Percentiles rank a stretch among this genome's conserved stretches.
Conservation (phyloP, 1,140 invertebrate species). For the Orchestia grillus region DNA sequence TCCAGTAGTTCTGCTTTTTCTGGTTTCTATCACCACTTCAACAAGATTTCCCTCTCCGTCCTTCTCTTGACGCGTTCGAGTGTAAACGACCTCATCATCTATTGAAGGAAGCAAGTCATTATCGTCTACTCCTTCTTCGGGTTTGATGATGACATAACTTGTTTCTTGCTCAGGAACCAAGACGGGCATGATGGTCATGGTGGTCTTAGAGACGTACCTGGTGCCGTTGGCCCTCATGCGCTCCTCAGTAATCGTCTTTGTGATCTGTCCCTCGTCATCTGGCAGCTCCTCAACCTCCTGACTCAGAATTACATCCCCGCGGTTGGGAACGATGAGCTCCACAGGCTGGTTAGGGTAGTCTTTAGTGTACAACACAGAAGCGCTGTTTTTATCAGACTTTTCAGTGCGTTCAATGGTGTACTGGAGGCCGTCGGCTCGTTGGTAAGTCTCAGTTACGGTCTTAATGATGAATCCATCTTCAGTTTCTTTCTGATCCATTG, state of each 20-base stretch:
- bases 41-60: slow-evolving; percentile 61
- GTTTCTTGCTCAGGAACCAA: slow-evolving; percentile 67
- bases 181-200: slow-evolving; percentile 60
- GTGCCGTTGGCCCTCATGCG: slow-evolving; percentile 61
- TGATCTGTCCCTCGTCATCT: slow-evolving; percentile 64
- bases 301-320: slow-evolving; percentile 64
- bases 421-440: slow-evolving; percentile 62
- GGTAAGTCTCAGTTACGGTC: slow-evolving; percentile 63
- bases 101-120: slow-evolving; percentile 63
- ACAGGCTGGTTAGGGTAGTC: slow-evolving; percentile 58
- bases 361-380: slow-evolving; percentile 12
- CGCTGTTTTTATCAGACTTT: slow-evolving; percentile 57
- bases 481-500: slow-evolving; percentile 62
- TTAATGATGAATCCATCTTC: slow-evolving; percentile 64
- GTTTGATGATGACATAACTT: slow-evolving; percentile 65
- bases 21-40: slow-evolving; percentile 65
- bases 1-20: slow-evolving; percentile 63
- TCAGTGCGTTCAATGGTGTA: slow-evolving; percentile 66
- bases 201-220: slow-evolving; percentile 63
- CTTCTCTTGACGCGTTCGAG: slow-evolving; percentile 62
- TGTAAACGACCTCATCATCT: slow-evolving; percentile 66
- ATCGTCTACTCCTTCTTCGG: slow-evolving; percentile 61
- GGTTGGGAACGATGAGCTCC: slow-evolving; percentile 61
- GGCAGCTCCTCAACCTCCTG: slow-evolving; percentile 62
- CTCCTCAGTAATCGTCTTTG: slow-evolving; percentile 62